phyloP scores from a whole-genome alignment of 2,888 invertebrate species.

The Nomada lathburiana region DNA sequence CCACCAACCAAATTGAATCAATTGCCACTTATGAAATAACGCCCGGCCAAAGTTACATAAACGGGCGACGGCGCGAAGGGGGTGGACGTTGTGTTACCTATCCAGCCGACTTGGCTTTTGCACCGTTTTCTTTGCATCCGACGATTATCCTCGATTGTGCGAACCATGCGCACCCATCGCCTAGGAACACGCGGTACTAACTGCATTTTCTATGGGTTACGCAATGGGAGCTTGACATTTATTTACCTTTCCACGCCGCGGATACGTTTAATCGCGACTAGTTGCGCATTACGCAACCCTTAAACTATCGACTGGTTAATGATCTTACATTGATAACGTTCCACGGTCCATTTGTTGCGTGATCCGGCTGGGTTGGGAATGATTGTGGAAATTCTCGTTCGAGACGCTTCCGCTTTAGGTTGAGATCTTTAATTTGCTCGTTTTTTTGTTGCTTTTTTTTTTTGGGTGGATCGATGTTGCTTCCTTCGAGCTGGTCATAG shows the following conservation, averaged over 20 bases:
- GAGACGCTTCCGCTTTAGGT: neutral
- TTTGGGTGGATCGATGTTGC: no score
- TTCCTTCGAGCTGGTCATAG: no score
- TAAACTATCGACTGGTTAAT: conserved; percentile 17
- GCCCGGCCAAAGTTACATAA: conserved; percentile 63
- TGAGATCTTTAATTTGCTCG: neutral
- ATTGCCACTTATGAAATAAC: conserved; percentile 67
- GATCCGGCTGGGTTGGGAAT: neutral
- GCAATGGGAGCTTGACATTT: conserved; percentile 60
- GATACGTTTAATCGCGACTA: conserved; percentile 32
- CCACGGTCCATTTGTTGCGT: conserved; percentile 18
- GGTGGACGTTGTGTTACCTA: conserved; percentile 26
- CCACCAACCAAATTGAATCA: conserved; percentile 64
- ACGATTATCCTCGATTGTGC: conserved; percentile 53
- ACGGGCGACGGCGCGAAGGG: conserved; percentile 15
- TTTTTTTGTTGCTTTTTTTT: no score
- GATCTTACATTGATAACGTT: conserved; percentile 37
- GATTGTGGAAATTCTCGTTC: neutral
- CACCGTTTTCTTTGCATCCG: conserved; percentile 35
- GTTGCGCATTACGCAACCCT: conserved; percentile 51
- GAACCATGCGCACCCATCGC: conserved; percentile 5
- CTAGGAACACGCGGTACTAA: conserved; percentile 43
- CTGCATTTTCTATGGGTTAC: conserved; percentile 54
- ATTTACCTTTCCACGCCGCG: conserved; percentile 54
- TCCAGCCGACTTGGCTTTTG: conserved; percentile 25